These are phyloP conservation scores for Synchiropus splendidus DNA, from an alignment of 2,113 vertebrate species.

Conservation along the genomic window DNA sequence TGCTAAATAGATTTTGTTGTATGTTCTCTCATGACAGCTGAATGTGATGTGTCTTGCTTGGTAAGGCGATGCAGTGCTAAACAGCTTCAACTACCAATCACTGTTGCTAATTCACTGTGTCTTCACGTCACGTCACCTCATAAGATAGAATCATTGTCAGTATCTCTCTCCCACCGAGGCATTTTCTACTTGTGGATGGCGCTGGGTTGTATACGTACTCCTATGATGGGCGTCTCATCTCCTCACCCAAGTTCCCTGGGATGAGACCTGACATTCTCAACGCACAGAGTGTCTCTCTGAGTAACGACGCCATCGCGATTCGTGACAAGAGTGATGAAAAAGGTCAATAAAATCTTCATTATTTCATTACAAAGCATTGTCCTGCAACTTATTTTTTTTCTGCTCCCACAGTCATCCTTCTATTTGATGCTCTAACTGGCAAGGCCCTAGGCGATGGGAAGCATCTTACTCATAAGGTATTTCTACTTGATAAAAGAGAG, in stretches of 20 bases:
- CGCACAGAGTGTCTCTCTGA: constrained; percentile 79
- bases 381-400: constrained; percentile 6
- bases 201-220: constrained; percentile 86
- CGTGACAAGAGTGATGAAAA: constrained; percentile 87
- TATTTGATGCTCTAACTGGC: constrained; percentile 86
- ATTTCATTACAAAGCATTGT: too few species aligned
- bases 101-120: too few species aligned
- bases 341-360: constrained; percentile 51
- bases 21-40: constrained; percentile 35
- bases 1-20: constrained; percentile 45
- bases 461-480: constrained; percentile 84
- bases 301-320: constrained; percentile 84
- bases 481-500: too few species aligned
- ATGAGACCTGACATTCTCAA: constrained; percentile 87
- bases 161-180: constrained; percentile 52
- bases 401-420: constrained; percentile 71
- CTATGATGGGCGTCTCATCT: constrained; percentile 88
- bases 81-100: constrained; percentile 6
- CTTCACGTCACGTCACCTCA: background rate
- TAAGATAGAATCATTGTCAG: background rate
- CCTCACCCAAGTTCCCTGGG: constrained; percentile 82
- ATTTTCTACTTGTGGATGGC: constrained; percentile 89
- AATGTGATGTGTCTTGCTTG: constrained; percentile 15
- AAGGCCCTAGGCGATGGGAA: constrained; percentile 86
- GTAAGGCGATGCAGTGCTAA: constrained; percentile 27